phyloP scores from a whole-genome alignment of 2,113 vertebrate species.

The Erythrolamprus reginae region DNA sequence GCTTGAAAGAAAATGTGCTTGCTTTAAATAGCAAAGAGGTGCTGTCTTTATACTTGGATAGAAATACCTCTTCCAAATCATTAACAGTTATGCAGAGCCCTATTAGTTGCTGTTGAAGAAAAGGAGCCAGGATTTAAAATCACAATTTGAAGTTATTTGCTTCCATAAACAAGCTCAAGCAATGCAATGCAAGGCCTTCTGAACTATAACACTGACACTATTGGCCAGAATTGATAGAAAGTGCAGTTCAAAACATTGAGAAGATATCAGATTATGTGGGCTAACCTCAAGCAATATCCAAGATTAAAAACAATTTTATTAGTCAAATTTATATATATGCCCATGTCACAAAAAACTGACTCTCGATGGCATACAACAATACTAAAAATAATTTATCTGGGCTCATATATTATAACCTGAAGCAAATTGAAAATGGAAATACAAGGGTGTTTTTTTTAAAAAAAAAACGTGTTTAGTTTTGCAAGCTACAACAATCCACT shows the following conservation, averaged over 20 bases:
- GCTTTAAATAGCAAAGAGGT: not conserved
- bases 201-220: not conserved
- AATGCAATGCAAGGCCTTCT: not conserved
- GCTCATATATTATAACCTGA: not conserved
- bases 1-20: not conserved
- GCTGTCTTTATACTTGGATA: not conserved
- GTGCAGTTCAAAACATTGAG: not conserved
- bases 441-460: not conserved
- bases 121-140: not conserved
- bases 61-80: not conserved
- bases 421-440: not conserved
- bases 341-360: not conserved
- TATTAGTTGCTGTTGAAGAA: not conserved
- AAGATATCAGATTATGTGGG: not conserved
- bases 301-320: not conserved
- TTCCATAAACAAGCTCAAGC: not conserved
- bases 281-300: not conserved
- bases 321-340: not conserved
- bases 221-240: not conserved
- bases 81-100: not conserved
- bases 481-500: not conserved
- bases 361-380: not conserved
- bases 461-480: too few species aligned
- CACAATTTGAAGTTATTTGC: not conserved
- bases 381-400: not conserved